These are phyloP conservation scores for Brachypalpus laphriformis DNA, from an alignment of 2,888 invertebrate genomes.

Conservation along the genomic window DNA sequence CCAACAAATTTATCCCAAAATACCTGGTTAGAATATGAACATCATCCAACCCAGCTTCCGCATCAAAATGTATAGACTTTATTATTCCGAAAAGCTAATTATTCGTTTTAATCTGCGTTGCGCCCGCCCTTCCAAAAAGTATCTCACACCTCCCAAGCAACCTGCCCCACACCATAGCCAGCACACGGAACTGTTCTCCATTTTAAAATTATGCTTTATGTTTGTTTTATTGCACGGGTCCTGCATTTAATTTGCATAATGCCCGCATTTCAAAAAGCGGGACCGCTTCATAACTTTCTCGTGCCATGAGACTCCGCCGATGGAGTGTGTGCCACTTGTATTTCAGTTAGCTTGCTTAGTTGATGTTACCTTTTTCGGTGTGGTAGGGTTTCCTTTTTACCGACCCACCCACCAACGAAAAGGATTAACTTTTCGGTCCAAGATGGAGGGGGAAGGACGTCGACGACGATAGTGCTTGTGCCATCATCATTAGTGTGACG, in stretches of 20 bases:
- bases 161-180: not conserved
- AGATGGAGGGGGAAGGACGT: not conserved
- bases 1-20: slow-evolving; percentile 16
- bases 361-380: slow-evolving; percentile 4
- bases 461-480: not conserved
- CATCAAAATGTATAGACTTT: slow-evolving; percentile 40
- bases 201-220: slow-evolving; percentile 67
- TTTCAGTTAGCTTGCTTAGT: slow-evolving; percentile 27
- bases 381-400: not conserved
- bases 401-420: not conserved
- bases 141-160: slow-evolving; percentile 14
- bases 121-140: not conserved
- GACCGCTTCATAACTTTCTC: slow-evolving; percentile 64
- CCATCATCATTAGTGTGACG: slow-evolving; percentile 65
- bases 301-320: slow-evolving; percentile 27
- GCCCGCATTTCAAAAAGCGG: slow-evolving; percentile 51
- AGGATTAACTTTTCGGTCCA: slow-evolving; percentile 64
- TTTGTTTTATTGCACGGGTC: slow-evolving; percentile 71
- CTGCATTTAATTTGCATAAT: slow-evolving; percentile 74
- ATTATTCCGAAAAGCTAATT: slow-evolving; percentile 56
- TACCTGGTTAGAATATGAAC: slow-evolving; percentile 1
- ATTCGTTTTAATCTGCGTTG: slow-evolving; percentile 59
- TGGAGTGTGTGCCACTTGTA: slow-evolving; percentile 1
- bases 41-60: not conserved
- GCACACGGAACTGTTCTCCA: slow-evolving; percentile 46